Evolutionary conservation across 1,140 invertebrate species (phyloP).

Genomic region (Lepidurus packardi): DNA sequence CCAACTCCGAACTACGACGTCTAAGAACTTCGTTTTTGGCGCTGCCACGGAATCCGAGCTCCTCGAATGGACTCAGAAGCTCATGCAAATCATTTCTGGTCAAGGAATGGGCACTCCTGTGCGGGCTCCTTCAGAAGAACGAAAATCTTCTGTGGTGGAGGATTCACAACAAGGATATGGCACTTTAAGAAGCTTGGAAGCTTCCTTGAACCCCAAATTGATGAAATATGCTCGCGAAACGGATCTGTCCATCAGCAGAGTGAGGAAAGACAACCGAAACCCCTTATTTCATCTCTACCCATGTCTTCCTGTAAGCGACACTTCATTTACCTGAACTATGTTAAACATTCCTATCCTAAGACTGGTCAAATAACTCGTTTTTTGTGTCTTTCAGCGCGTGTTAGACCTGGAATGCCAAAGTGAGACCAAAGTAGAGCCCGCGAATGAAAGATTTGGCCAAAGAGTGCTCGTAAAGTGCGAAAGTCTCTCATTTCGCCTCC

Average conservation of each 20-base stretch:
- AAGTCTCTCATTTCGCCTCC: constrained; percentile 70
- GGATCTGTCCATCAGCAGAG: constrained; percentile 71
- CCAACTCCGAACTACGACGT: constrained; percentile 75
- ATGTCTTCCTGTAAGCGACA: constrained; percentile 53
- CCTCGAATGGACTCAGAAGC: constrained; percentile 69
- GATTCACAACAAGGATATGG: constrained; percentile 49
- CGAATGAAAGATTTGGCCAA: constrained; percentile 76
- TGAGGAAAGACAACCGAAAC: constrained; percentile 66
- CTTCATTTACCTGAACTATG: constrained; percentile 25
- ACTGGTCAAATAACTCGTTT: constrained; percentile 32
- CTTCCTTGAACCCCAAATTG: constrained; percentile 82
- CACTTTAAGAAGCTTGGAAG: constrained; percentile 75
- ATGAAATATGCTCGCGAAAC: constrained; percentile 86
- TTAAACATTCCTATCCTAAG: too few relatives aligned
- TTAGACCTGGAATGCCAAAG: constrained; percentile 39
- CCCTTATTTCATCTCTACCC: constrained; percentile 63
- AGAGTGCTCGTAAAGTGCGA: constrained; percentile 75
- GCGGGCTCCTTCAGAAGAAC: constrained; percentile 20
- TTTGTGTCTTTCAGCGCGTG: constrained; percentile 39
- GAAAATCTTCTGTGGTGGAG: constrained; percentile 26
- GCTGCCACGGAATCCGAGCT: constrained; percentile 78
- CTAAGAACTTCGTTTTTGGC: constrained; percentile 77
- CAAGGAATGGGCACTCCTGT: constrained; percentile 23
- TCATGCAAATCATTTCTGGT: constrained; percentile 58
- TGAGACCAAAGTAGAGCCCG: constrained; percentile 55